These are phyloP conservation scores for Gastrophysa polygoni DNA, from an alignment of 2,888 invertebrate genomes.

Conservation along the genomic window DNA sequence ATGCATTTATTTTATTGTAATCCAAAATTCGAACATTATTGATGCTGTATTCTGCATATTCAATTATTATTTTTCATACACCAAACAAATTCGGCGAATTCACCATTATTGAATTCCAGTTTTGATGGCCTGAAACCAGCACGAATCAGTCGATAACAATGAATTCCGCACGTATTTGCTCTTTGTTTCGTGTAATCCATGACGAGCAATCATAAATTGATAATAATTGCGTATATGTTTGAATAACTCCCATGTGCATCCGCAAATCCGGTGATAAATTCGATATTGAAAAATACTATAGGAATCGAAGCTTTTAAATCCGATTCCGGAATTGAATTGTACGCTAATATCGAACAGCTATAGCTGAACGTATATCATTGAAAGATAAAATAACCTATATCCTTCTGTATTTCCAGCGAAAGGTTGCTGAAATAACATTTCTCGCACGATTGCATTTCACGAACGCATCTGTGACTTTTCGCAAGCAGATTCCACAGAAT, in stretches of 20 bases:
- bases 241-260: background rate
- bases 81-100: too few relatives aligned
- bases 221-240: conserved; percentile 1
- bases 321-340: too few relatives aligned
- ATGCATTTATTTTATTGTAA: too few relatives aligned
- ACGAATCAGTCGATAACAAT: background rate
- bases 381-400: too few relatives aligned
- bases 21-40: too few relatives aligned
- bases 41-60: too few relatives aligned
- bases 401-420: too few relatives aligned
- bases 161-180: background rate
- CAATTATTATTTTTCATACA: too few relatives aligned
- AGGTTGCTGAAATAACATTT: too few relatives aligned
- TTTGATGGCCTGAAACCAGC: too few relatives aligned
- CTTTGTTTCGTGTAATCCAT: background rate
- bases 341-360: too few relatives aligned
- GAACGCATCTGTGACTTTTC: background rate
- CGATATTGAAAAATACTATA: background rate
- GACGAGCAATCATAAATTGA: background rate
- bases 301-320: background rate
- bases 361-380: too few relatives aligned
- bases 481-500: background rate
- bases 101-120: background rate
- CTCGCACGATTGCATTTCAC: background rate
- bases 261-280: background rate